Evolutionary conservation across 2,797 vertebrate genomes (phyloP).

Genomic region (Enteromius fasciolatus): DNA sequence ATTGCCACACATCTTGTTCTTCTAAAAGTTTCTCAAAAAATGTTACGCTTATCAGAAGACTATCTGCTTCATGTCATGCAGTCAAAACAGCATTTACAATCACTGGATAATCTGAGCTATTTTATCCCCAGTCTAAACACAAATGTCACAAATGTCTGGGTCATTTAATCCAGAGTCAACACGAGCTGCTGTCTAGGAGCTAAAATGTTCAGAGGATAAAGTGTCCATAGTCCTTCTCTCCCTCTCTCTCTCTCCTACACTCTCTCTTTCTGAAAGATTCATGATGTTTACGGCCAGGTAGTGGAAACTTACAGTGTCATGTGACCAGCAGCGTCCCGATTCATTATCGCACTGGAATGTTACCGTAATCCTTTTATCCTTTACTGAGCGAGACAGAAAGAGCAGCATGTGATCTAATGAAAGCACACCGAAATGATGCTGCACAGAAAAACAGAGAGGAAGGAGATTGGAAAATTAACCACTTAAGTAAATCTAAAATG

Average conservation of each 20-base stretch:
- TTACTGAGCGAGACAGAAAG: slow-evolving; percentile 49
- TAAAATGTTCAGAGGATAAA: slow-evolving; percentile 43
- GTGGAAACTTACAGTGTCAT: slow-evolving; percentile 75
- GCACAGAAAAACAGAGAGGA: background rate
- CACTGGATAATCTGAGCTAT: slow-evolving; percentile 47
- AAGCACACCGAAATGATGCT: slow-evolving; percentile 9
- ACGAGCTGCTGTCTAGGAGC: slow-evolving; percentile 30
- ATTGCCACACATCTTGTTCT: background rate
- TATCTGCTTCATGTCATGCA: slow-evolving; percentile 32
- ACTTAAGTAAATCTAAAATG: slow-evolving; percentile 1
- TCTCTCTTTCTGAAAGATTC: slow-evolving; percentile 58
- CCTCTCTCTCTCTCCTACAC: slow-evolving; percentile 2
- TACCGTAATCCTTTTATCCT: slow-evolving; percentile 75
- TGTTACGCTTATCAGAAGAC: slow-evolving; percentile 20
- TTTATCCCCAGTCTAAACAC: slow-evolving; percentile 37
- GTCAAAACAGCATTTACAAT: slow-evolving; percentile 50
- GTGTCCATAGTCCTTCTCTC: slow-evolving; percentile 24
- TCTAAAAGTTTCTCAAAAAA: background rate
- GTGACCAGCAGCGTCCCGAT: slow-evolving; percentile 73
- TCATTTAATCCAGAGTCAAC: slow-evolving; percentile 53
- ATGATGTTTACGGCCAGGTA: slow-evolving; percentile 70
- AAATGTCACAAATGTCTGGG: slow-evolving; percentile 44
- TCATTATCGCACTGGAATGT: slow-evolving; percentile 78
- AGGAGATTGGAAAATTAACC: slow-evolving; percentile 7
- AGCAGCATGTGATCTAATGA: slow-evolving; percentile 50